Evolutionary conservation across 2,888 invertebrate species (phyloP).

Genomic region (Cylloceria caligata): DNA sequence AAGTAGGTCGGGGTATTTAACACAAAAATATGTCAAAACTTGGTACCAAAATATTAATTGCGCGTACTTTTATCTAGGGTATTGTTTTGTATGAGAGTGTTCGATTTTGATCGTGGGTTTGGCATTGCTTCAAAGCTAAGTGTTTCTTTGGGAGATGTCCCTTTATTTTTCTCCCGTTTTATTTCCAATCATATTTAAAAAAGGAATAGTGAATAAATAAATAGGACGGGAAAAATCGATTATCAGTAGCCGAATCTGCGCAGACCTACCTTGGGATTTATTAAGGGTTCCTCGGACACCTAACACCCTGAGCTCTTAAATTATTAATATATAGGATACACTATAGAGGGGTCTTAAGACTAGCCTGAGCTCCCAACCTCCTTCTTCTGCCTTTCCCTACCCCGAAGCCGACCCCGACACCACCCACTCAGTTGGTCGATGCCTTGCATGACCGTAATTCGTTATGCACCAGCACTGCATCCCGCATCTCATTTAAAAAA

Average conservation of each 20-base stretch:
- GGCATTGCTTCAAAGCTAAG: too few relatives aligned
- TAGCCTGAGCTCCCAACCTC: conserved; percentile 20
- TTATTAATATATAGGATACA: conserved; percentile 14
- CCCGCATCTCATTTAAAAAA: conserved; percentile 48
- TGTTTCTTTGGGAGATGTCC: not conserved
- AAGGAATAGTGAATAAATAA: conserved; percentile 3
- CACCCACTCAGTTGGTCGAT: conserved; percentile 51
- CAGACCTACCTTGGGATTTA: conserved; percentile 1
- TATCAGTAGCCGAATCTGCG: not conserved
- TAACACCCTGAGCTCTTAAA: conserved; percentile 14
- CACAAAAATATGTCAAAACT: not conserved
- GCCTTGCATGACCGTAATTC: conserved; percentile 67
- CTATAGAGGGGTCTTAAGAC: conserved; percentile 23
- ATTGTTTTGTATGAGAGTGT: too few relatives aligned
- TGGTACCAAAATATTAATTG: too few relatives aligned
- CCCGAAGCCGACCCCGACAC: conserved; percentile 46
- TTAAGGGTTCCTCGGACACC: conserved; percentile 35
- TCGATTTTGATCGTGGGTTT: too few relatives aligned
- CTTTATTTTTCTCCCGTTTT: too few relatives aligned
- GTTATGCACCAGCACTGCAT: conserved; percentile 65
- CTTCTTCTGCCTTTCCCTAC: conserved; percentile 6
- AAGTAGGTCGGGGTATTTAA: not conserved
- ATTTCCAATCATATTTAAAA: not conserved
- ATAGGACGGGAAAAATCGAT: not conserved
- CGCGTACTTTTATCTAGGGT: too few relatives aligned